phyloP scores from a whole-genome alignment of 2,113 vertebrate species.

The Pluvianellus socialis region DNA sequence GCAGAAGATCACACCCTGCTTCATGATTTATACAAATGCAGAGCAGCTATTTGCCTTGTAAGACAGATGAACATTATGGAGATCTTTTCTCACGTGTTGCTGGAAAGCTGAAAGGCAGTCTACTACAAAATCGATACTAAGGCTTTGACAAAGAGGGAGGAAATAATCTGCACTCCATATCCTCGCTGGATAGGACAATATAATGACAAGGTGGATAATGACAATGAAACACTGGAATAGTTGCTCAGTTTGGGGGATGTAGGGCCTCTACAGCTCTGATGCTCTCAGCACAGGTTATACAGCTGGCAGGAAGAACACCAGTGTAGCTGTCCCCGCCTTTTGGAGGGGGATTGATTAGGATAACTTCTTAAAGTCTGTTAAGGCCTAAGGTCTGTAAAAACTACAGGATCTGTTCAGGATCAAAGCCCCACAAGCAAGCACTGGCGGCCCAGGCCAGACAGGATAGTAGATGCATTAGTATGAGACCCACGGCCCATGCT shows the following conservation, averaged over 20 bases:
- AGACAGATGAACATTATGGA: neutral
- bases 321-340: neutral
- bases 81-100: neutral
- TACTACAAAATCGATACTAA: neutral
- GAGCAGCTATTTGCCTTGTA: neutral
- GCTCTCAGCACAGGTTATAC: neutral
- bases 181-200: neutral
- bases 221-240: neutral
- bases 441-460: neutral
- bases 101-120: constrained; percentile 7
- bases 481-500: accelerated
- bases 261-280: neutral
- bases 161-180: neutral
- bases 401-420: neutral
- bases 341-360: neutral
- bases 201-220: neutral
- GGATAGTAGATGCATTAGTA: neutral
- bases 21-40: constrained; percentile 2
- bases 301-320: neutral
- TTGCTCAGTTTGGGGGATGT: neutral
- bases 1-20: neutral
- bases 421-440: neutral
- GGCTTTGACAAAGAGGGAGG: neutral
- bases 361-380: neutral
- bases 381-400: neutral